phyloP scores from a whole-genome alignment of 2,113 vertebrate species.

The Lagopus leucura region DNA sequence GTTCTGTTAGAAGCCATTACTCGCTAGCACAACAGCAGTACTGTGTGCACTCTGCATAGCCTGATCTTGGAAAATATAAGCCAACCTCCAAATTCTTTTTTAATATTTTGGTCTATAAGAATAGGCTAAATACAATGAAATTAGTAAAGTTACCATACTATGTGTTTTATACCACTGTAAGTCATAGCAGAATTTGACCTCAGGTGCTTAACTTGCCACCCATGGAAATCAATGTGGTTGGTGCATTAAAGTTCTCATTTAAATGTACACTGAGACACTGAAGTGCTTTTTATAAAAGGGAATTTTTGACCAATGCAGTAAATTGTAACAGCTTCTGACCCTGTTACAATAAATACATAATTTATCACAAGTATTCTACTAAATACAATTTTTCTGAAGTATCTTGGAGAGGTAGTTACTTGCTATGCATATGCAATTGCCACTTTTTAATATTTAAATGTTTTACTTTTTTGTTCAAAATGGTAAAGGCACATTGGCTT shows the following conservation, averaged over 20 bases:
- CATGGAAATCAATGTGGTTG: slow-evolving; percentile 39
- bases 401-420: slow-evolving; percentile 59
- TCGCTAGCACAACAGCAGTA: not conserved
- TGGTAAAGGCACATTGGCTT: slow-evolving; percentile 18
- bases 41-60: not conserved
- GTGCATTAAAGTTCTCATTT: slow-evolving; percentile 39
- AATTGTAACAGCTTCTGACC: slow-evolving; percentile 68
- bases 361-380: slow-evolving; percentile 73
- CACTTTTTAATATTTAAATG: slow-evolving; percentile 71
- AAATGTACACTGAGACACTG: slow-evolving; percentile 38
- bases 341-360: slow-evolving; percentile 74
- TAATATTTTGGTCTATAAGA: not conserved
- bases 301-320: slow-evolving; percentile 67
- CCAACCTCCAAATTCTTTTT: not conserved
- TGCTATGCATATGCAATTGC: slow-evolving; percentile 63
- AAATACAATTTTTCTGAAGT: slow-evolving; percentile 69
- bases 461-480: slow-evolving; percentile 60
- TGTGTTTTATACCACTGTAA: not conserved
- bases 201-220: slow-evolving; percentile 30
- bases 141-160: not conserved
- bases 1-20: not conserved
- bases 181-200: slow-evolving; percentile 19
- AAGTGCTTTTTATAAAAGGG: slow-evolving; percentile 53
- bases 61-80: not conserved
- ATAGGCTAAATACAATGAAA: not conserved